Evolutionary conservation across 2,797 vertebrate species (phyloP), one percentile per base, ranked within the genome.

Genomic region (Megaceryle alcyon): DNA sequence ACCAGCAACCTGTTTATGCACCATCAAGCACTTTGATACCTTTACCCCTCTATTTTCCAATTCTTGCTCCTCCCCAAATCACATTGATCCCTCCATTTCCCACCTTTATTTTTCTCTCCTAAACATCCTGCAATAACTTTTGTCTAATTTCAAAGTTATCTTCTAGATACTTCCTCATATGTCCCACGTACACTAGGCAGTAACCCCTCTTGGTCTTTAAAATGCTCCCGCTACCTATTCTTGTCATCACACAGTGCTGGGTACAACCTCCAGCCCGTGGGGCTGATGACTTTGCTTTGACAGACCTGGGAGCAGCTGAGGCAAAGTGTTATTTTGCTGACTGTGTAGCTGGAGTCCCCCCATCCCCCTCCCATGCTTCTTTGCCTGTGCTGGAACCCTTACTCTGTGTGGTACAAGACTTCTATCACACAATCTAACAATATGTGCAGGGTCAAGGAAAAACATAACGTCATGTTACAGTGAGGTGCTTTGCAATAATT

Each of bases 171-270:
- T 31, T 51, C 48, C 3, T 54, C 51, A 48, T 48, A 49, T 20
- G 21, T 26, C 12, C 35, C 20, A 33, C 14, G 7, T 5, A 53
- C 7, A 8, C 26, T 64, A 37, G 26, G 26, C 33, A 48, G 33
- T 60, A 60, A 19, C 2, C 3, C 4, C 1, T 3, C 12, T 64
- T 8, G 2, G 22, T 31, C 56, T 35, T 22, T 26, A n/a, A 37
- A 39, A 29, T 48, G 10, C 3, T 65, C 3, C 46, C 46, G 26
- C 23, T 81, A 18, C 8, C 7, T 10, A 2, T 41, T 60, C 39
- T 16, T 46, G 12, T 31, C 64, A 51, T 57, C 29, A 28, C 31
- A 28, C 6, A 33, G 29, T 75, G 21, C 12, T 51, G 49, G 11
- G 3, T 54, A 12, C 57, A 37, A 41, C 13, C n/a, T 54, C 37